Evolutionary conservation across 2,888 invertebrate genomes (phyloP).

Genomic region (Halictus ligatus): DNA sequence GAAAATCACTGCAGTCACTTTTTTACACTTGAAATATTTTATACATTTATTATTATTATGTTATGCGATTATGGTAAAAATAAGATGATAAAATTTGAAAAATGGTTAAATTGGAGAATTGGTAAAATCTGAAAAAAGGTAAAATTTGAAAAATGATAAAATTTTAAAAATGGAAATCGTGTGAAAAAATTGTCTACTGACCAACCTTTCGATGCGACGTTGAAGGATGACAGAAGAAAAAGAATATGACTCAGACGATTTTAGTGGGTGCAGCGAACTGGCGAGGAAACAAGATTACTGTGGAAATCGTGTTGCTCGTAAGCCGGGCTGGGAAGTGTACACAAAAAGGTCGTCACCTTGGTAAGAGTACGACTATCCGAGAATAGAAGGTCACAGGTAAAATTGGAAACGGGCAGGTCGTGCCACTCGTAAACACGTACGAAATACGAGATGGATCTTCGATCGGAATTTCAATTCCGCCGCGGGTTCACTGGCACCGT

Average conservation of each 20-base stretch:
- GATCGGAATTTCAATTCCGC: slow-evolving; percentile 42
- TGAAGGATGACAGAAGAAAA: neutral
- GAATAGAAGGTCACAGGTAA: neutral
- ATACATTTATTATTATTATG: too few relatives aligned
- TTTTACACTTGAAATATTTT: too few relatives aligned
- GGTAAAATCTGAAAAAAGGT: too few relatives aligned
- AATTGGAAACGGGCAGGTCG: neutral
- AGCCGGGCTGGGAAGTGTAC: neutral
- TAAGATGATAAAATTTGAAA: too few relatives aligned
- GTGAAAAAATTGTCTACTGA: too few relatives aligned
- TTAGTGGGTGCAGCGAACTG: neutral
- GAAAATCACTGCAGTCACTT: too few relatives aligned
- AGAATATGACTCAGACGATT: neutral
- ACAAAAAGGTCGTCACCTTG: neutral
- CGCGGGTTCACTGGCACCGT: slow-evolving; percentile 12
- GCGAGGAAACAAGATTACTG: neutral
- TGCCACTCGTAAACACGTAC: slow-evolving; percentile 7
- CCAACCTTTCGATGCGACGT: too few relatives aligned
- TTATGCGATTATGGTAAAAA: too few relatives aligned
- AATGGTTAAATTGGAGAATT: too few relatives aligned
- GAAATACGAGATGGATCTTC: slow-evolving; percentile 27
- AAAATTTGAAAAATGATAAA: too few relatives aligned
- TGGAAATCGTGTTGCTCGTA: neutral
- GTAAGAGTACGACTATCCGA: neutral
- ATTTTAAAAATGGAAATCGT: too few relatives aligned